Base-by-base conservation (phyloP, 2,888 invertebrate genomes). In the Rhagonycha lutea region DNA sequence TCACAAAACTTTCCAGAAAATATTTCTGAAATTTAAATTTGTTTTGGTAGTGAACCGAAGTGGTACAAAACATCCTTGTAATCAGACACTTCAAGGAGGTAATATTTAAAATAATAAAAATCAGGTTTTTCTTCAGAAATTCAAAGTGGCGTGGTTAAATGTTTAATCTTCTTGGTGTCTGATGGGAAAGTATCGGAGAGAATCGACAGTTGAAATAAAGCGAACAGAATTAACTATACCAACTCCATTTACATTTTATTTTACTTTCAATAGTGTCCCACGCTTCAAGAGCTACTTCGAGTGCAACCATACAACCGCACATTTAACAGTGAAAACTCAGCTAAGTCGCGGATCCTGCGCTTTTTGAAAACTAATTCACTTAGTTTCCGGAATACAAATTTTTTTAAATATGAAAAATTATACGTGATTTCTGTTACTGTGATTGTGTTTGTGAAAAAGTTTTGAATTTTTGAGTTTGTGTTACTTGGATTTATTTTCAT, bases 211-310 rank as follows among this genome's bases (percentile, higher is more conserved):
- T 47, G n/a, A 47, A 47, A 47, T 47, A 47, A 47, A n/a, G n/a
- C 47, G 72, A 70, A 73, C 29, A 68, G 68, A 63, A 60, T 65
- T 65, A 68, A 71, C 62, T 24, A 65, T 67, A 65, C 60, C 67
- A 61, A 73, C 73, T 68, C 70, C 76, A 76, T 76, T 76, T 76
- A 72, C 76, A 76, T 76, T 76, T 73, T 73, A 73, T 71, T 76
- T 70, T 69, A 76, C 76, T 76, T 76, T 76, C 76, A 70, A 76
- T 76, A 63, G 71, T 70, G 71, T 61, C 67, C 68, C 73, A 71
- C 68, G 60, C 60, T 73, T 7, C 18, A 65, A 24, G 23, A 65
- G 24, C 26, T 65, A 62, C 23, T 62, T n/a, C 18, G 11, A 65
- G 63, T 65, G 23, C 26, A 65, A 24, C 26, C 12, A 61, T 65